Evolutionary conservation across 2,113 vertebrate genomes (phyloP).

Genomic region (Okapia johnstoni): DNA sequence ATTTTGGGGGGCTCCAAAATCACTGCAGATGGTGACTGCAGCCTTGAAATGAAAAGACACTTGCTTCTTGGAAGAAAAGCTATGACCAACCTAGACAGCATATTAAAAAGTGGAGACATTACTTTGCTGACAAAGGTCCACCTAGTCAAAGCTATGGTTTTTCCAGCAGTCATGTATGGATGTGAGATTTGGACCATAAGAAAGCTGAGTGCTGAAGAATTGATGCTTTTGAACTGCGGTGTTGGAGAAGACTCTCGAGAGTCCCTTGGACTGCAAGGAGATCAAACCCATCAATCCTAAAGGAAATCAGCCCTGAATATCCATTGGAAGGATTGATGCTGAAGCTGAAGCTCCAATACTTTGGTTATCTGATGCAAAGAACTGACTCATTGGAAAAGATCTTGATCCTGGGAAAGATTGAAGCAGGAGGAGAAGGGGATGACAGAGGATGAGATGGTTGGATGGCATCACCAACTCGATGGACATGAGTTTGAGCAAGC

Average conservation of each 20-base stretch:
- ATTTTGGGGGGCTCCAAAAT: fast-evolving
- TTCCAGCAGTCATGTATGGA: background rate
- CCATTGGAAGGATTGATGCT: background rate
- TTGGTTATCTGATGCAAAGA: background rate
- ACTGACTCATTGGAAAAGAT: background rate
- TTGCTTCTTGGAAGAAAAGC: background rate
- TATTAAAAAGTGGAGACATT: background rate
- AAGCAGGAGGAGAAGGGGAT: background rate
- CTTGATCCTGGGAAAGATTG: background rate
- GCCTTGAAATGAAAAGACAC: background rate
- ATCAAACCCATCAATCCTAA: background rate
- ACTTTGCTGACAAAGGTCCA: background rate
- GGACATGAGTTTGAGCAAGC: background rate
- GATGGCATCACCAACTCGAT: background rate
- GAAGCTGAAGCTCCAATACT: background rate
- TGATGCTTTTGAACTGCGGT: background rate
- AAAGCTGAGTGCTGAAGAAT: background rate
- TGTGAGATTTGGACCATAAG: background rate
- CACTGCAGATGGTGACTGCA: background rate
- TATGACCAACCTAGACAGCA: background rate
- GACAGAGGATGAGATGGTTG: background rate
- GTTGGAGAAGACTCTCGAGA: background rate
- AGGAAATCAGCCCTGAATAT: background rate
- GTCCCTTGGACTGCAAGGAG: background rate
- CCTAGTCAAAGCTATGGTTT: background rate